Evolutionary conservation across 30 jellyfish, hydroid and myxozoan species (phyloP), one percentile per base, ranked within the genome.

Genomic region (Morbakka virulenta): DNA sequence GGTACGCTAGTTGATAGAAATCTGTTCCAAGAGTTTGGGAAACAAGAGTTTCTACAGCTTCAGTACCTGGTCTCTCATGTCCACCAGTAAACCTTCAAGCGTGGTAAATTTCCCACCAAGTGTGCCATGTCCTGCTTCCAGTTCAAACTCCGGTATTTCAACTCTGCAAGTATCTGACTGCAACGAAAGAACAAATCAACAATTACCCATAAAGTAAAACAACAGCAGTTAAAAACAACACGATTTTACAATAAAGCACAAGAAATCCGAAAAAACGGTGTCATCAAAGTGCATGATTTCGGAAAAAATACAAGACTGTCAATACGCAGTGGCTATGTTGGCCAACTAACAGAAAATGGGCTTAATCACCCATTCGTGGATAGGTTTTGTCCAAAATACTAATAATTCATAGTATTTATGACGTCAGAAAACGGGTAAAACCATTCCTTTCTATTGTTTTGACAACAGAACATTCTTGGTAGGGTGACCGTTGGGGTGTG

Each of bases 131-230:
- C 63, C 27, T 64, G 86, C 28, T 68, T 93, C 97, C 21, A 93
- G 49, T 21, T 85, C 96, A 28, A 93, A 70, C 77, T 93, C 96
- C 11, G 99, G 99, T 4, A 93, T 85, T 52, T 27, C 33, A 35
- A 93, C 89, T 25, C 61, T 70, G 65, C 99, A 93, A 0, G 95
- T 78, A 31, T 93, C 95, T 25, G 97, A 85, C 99, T 93, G 35
- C 29, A 61, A 69, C 4, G 57, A 29, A 47, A 52, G 21, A 0
- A 69, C 22, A 47, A 48, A n/a, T 31, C 0, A 31, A 2, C 13
- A 27, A 21, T 1, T 2, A 13, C 9, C 20, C 1, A 50, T 52
- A 14, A 21, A 32, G 28, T 11, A 53, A 78, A 14, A 67, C 9
- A 34, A 21, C 70, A 13, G 0, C 70, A 30, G 61, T 1, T 35